phyloP scores from a whole-genome alignment of 2,888 invertebrate genomes.

The Lepidocyrtoides sp. region DNA sequence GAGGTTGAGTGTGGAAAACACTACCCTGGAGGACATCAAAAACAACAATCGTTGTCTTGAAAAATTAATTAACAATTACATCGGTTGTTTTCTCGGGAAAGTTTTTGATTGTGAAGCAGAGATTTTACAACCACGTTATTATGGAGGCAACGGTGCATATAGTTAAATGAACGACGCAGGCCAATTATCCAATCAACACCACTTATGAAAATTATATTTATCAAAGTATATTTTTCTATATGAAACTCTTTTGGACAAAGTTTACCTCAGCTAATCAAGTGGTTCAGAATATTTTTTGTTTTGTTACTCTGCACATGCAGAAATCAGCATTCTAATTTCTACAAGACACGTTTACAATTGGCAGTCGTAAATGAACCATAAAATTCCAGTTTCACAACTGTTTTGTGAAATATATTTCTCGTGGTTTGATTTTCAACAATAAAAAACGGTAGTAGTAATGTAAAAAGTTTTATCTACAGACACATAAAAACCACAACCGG shows the following conservation, averaged over 20 bases:
- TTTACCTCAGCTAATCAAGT: neutral
- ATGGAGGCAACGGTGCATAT: neutral
- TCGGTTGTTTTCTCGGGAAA: neutral
- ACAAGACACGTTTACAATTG: slow-evolving; percentile 1
- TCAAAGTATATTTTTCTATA: neutral
- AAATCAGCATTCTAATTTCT: slow-evolving; percentile 7
- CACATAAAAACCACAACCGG: slow-evolving; percentile 58
- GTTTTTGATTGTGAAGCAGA: neutral
- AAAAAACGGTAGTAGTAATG: slow-evolving; percentile 43
- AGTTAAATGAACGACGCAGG: slow-evolving; percentile 3
- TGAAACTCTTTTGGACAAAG: neutral
- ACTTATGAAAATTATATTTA: neutral
- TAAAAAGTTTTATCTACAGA: slow-evolving; percentile 1
- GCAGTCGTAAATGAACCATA: slow-evolving; percentile 57
- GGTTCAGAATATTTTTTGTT: neutral
- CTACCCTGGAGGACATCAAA: no score
- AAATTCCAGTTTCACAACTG: slow-evolving; percentile 74
- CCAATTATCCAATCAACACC: slow-evolving; percentile 8
- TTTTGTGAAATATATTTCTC: slow-evolving; percentile 39
- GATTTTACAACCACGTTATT: neutral
- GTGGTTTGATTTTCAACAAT: slow-evolving; percentile 41
- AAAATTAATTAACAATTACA: neutral
- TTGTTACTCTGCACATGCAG: neutral
- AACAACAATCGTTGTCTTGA: no score
- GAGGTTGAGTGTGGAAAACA: no score